Percentiles rank a stretch among this genome's conserved stretches.
Conservation (phyloP, 1,140 invertebrate genomes). For the Bombus terrestris region DNA sequence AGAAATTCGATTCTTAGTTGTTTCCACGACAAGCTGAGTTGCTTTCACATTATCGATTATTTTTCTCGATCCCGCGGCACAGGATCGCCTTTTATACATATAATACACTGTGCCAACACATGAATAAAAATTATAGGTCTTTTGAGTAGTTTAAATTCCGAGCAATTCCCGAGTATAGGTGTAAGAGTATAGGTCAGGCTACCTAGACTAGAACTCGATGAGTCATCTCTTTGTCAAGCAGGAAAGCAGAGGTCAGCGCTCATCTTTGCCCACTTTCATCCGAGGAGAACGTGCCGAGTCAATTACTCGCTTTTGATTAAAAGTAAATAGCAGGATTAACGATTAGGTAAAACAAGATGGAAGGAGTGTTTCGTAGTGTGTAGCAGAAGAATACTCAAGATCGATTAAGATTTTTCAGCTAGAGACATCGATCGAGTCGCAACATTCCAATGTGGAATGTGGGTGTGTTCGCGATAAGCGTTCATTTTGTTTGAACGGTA, state of each 20-base stretch:
- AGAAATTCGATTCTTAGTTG: background rate
- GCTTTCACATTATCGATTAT: too few species aligned
- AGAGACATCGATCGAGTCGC: background rate
- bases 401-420: background rate
- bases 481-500: conserved; percentile 22
- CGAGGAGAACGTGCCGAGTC: background rate
- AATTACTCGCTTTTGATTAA: background rate
- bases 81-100: too few species aligned
- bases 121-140: background rate
- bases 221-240: conserved; percentile 54
- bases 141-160: background rate
- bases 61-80: too few species aligned
- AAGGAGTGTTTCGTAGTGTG: background rate
- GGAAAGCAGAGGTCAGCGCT: background rate
- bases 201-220: conserved; percentile 71
- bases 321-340: too few species aligned
- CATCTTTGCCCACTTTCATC: background rate
- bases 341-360: too few species aligned
- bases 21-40: background rate
- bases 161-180: conserved; percentile 67
- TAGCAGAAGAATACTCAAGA: background rate
- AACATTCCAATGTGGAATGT: background rate
- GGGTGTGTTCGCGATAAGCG: conserved; percentile 39
- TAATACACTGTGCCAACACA: too few species aligned
- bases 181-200: conserved; percentile 59